Evolutionary conservation across 2,113 vertebrate species (phyloP), one percentile per base, ranked within the genome.

Genomic region (Paracanthobrama guichenoti): DNA sequence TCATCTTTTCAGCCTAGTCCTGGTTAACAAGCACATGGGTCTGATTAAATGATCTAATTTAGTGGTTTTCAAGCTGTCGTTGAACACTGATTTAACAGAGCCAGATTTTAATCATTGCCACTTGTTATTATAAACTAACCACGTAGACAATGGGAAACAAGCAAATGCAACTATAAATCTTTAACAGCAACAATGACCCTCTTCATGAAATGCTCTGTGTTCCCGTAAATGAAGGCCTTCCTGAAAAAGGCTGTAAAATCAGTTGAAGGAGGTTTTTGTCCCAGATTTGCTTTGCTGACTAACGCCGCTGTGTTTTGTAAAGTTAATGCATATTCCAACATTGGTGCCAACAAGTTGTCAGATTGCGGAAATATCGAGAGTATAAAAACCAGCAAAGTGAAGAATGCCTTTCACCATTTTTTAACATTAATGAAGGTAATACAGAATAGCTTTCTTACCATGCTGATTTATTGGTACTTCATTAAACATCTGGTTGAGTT

Each of bases 71-170:
- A 14, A 84, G 59, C 82, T 67, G 73, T 77, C 48, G 48, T 18
- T 67, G 28, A 67, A 66, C 74, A 66, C 82, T 57, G 82, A 69
- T 53, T 67, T 77, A 84, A 77, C 20, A 76, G 64, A 78, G 74
- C 82, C 72, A 44, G 82, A 84, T 64, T 84, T 84, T 78, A 78
- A 84, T 84, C 82, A 78, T 84, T 84, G 69, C 82, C 82, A 78
- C 82, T 84, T 39, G 82, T 84, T 57, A 84, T 84, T 75, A 76
- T 66, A 69, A 78, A 67, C 28, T 84, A 78, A 84, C 82, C 62
- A 31, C 31, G 7, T 42, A 67, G 46, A 78, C 74, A 78, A 84
- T 78, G 28, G 82, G 74, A 67, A 84, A 84, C 62, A 28, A 84
- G 73, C 74, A 69, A 78, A 78, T 42, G 64, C 57, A 69, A 42